phyloP scores from a whole-genome alignment of 2,113 vertebrate genomes.

The Spilogale gracilis region DNA sequence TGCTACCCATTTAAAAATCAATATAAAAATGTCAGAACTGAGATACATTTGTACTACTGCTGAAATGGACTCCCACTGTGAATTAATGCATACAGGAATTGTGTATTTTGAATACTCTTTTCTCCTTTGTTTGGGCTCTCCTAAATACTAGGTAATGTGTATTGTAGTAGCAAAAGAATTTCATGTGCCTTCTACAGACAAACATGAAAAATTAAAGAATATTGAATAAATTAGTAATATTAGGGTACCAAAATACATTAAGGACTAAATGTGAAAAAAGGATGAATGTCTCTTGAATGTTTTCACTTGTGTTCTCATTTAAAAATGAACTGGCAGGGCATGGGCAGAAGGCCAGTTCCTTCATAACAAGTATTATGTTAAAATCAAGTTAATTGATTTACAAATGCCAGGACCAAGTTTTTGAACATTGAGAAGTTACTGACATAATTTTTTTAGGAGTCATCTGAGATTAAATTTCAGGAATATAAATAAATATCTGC shows the following conservation, averaged over 20 bases:
- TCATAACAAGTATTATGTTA: neutral
- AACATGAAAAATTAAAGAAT: slow-evolving; percentile 11
- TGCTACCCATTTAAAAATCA: slow-evolving; percentile 81
- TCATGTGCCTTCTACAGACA: neutral
- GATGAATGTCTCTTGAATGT: neutral
- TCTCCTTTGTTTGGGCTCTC: neutral
- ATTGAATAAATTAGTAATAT: slow-evolving; percentile 46
- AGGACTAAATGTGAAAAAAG: slow-evolving; percentile 20
- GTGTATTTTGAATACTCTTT: neutral
- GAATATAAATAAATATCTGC: slow-evolving; percentile 46
- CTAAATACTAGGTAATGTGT: neutral
- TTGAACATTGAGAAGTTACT: neutral
- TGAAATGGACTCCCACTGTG: neutral
- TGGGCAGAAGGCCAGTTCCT: neutral
- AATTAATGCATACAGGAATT: neutral
- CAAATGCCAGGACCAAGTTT: neutral
- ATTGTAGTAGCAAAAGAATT: neutral
- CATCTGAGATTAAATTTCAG: slow-evolving; percentile 13
- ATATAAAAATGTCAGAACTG: slow-evolving; percentile 66
- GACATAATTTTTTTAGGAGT: slow-evolving; percentile 45
- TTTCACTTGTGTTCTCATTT: neutral
- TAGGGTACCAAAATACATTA: slow-evolving; percentile 7
- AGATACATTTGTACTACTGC: neutral
- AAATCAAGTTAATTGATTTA: neutral
- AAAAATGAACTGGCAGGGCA: slow-evolving; percentile 58